phyloP scores from a whole-genome alignment of 1,140 invertebrate species.

The Drosophila yakuba region DNA sequence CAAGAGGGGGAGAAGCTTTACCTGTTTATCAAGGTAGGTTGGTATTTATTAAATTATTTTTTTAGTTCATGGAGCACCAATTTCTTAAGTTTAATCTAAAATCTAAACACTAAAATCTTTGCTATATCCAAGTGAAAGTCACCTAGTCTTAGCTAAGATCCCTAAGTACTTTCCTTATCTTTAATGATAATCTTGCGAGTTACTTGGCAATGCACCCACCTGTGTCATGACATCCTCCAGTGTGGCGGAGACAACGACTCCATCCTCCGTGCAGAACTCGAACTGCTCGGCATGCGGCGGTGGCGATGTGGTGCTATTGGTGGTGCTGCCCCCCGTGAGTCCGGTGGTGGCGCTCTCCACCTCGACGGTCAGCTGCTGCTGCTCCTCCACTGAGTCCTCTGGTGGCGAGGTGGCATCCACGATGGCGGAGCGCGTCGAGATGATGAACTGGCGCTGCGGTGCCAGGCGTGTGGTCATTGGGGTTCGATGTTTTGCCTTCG shows the following conservation, averaged over 20 bases:
- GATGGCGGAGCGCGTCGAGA: conserved; percentile 64
- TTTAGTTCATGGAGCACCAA: neutral
- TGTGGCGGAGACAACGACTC: conserved; percentile 71
- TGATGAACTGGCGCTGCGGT: conserved; percentile 77
- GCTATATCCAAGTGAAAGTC: no score
- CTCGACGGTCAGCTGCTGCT: conserved; percentile 53
- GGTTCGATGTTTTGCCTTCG: conserved; percentile 1
- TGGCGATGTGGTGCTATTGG: conserved; percentile 26
- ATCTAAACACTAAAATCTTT: neutral
- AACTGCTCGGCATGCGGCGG: conserved; percentile 52
- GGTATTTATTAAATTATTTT: conserved; percentile 6
- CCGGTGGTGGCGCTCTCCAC: conserved; percentile 31
- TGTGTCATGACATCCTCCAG: conserved; percentile 81
- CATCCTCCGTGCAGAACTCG: conserved; percentile 73
- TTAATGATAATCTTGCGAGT: neutral
- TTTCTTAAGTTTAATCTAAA: neutral
- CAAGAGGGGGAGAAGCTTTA: conserved; percentile 34
- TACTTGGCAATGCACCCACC: conserved; percentile 28
- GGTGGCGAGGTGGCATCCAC: conserved; percentile 44
- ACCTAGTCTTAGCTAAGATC: neutral
- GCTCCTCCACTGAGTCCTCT: conserved; percentile 41
- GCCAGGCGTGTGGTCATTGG: conserved; percentile 80
- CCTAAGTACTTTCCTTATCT: neutral
- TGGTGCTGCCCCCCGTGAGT: conserved; percentile 18
- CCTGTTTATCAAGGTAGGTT: conserved; percentile 29